These are phyloP conservation scores for Leptoclinus maculatus DNA, from an alignment of 2,797 vertebrate genomes.

Conservation along the genomic window DNA sequence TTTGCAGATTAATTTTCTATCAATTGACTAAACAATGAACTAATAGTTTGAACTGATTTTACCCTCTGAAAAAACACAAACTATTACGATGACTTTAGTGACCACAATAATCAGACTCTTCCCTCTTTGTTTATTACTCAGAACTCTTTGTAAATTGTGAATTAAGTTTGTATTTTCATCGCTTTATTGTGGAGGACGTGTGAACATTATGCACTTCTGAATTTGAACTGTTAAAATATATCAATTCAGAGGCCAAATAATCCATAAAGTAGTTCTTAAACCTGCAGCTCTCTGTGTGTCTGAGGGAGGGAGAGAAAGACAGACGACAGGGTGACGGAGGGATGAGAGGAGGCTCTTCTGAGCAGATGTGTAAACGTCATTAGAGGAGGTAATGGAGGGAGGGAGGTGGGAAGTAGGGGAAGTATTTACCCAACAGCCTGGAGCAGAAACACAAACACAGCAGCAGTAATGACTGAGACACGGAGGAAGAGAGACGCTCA, in stretches of 20 bases:
- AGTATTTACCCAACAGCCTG: constrained; percentile 80
- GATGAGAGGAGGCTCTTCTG: constrained; percentile 72
- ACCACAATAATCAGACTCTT: not conserved
- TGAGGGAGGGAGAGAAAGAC: constrained; percentile 18
- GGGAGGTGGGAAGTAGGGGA: constrained; percentile 63
- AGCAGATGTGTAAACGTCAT: constrained; percentile 86
- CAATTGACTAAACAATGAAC: not conserved
- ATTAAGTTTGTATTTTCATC: not conserved
- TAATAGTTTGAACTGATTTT: not conserved
- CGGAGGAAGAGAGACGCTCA: constrained; percentile 26
- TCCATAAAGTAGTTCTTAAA: constrained; percentile 2
- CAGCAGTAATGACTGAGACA: constrained; percentile 59
- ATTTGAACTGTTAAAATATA: not conserved
- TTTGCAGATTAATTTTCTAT: not conserved
- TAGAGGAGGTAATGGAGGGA: constrained; percentile 80
- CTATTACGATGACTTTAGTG: not conserved
- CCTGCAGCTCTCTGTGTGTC: not conserved
- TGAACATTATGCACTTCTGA: not conserved
- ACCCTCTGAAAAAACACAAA: not conserved
- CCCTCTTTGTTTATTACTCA: not conserved
- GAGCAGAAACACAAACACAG: constrained; percentile 85
- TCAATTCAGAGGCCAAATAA: not conserved
- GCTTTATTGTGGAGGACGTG: not conserved
- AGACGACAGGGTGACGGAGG: constrained; percentile 35
- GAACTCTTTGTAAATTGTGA: not conserved